Percentiles rank a stretch among this genome's conserved stretches.
These are phyloP conservation scores for Heliconius nattereri DNA, from an alignment of 1,140 invertebrate species.

Conservation along the genomic window DNA sequence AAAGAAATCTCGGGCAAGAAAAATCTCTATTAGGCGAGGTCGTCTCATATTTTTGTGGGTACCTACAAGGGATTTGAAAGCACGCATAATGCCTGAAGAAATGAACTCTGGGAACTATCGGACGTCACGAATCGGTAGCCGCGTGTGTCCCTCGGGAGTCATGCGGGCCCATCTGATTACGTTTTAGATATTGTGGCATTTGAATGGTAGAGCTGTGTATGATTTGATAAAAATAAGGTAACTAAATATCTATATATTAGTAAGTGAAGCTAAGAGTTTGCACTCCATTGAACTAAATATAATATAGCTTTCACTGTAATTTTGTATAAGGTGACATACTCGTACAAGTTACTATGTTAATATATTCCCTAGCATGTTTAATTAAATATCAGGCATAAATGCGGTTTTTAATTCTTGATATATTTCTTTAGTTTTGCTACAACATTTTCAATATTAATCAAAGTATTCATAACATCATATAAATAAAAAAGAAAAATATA, in stretches of 20 bases:
- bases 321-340: no score
- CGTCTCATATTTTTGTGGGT: constrained; percentile 44
- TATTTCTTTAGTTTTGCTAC: no score
- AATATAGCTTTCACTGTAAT: no score
- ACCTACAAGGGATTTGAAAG: constrained; percentile 47
- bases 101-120: constrained; percentile 42
- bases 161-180: constrained; percentile 31
- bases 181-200: constrained; percentile 10
- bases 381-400: no score
- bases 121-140: constrained; percentile 42
- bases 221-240: not conserved
- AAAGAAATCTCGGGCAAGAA: constrained; percentile 40
- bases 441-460: no score
- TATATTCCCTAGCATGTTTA: no score
- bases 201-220: not conserved
- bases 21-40: constrained; percentile 46
- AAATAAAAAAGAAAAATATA: not conserved
- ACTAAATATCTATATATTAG: no score
- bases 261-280: no score
- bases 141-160: constrained; percentile 37
- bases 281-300: no score
- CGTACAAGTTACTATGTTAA: no score
- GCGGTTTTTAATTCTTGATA: no score
- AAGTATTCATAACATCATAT: no score
- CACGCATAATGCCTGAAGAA: constrained; percentile 40